Evolutionary conservation across 92 coral and sea anemone genomes (phyloP).

Genomic region (Epizoanthus illoricatus): DNA sequence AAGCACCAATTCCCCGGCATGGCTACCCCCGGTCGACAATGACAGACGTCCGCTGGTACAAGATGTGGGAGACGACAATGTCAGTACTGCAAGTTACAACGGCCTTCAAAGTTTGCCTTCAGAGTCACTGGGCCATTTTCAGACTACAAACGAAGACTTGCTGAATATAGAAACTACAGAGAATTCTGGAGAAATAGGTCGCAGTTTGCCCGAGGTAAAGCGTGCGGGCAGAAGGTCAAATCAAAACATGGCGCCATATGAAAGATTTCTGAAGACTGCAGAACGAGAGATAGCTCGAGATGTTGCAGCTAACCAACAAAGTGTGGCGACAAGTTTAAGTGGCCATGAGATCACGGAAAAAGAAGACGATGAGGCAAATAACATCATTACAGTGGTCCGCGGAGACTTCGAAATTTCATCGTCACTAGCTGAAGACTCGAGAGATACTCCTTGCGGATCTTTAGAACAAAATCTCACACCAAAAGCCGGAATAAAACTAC

Average conservation of each 20-base stretch:
- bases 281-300: conserved; percentile 28
- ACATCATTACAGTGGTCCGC: too few species aligned
- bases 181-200: background rate
- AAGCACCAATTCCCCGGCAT: background rate
- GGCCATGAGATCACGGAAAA: background rate
- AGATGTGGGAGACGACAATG: too few species aligned
- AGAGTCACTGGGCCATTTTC: background rate
- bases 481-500: background rate
- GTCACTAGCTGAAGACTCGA: background rate
- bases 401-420: background rate
- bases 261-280: conserved; percentile 22
- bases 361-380: background rate
- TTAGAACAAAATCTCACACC: background rate
- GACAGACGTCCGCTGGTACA: background rate
- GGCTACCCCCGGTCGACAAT: background rate
- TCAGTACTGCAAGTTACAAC: background rate
- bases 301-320: background rate
- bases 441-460: background rate
- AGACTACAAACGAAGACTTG: too few species aligned
- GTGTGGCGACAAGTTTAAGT: too few species aligned
- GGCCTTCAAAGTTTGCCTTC: background rate
- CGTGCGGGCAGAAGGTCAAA: conserved; percentile 18
- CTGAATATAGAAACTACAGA: too few species aligned
- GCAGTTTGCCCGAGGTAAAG: conserved; percentile 17
- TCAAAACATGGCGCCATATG: conserved; percentile 33